Conservation (phyloP, 2,797 vertebrate species). For the Percopsis omiscomaycus region DNA sequence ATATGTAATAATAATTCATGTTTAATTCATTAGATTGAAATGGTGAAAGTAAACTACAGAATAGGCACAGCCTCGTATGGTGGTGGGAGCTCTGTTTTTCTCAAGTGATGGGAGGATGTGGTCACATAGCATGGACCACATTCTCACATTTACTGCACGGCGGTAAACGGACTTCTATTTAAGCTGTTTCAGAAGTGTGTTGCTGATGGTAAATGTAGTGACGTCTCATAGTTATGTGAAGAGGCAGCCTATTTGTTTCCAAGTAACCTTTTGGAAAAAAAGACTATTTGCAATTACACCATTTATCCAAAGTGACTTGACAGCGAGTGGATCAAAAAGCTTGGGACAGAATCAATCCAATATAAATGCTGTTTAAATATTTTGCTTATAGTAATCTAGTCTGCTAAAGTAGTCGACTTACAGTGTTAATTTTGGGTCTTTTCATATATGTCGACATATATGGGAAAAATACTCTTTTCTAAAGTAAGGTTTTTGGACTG, state of each 20-base stretch:
- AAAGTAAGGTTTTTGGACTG: too few species aligned
- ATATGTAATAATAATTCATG: too few species aligned
- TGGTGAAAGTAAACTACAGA: slow-evolving; percentile 9
- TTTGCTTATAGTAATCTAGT: too few species aligned
- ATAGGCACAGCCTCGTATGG: not conserved
- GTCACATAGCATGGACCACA: slow-evolving; percentile 39
- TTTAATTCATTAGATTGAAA: too few species aligned
- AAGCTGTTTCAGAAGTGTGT: not conserved
- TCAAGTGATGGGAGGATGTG: slow-evolving; percentile 63
- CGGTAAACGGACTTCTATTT: slow-evolving; percentile 10
- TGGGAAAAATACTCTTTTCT: too few species aligned
- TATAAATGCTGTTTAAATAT: too few species aligned
- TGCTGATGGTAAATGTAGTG: not conserved
- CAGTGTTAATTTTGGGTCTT: too few species aligned
- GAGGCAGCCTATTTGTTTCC: not conserved
- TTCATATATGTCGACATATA: too few species aligned
- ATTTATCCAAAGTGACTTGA: not conserved
- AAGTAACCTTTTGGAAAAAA: not conserved
- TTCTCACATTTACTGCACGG: slow-evolving; percentile 19
- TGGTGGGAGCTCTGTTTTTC: slow-evolving; percentile 33
- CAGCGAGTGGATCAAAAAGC: not conserved
- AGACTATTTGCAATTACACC: too few species aligned
- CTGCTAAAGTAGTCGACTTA: too few species aligned
- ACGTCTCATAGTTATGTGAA: too few species aligned
- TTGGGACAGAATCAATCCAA: too few species aligned